Evolutionary conservation across 2,888 invertebrate genomes (phyloP).

Genomic region (Aspidiotus rigidus): DNA sequence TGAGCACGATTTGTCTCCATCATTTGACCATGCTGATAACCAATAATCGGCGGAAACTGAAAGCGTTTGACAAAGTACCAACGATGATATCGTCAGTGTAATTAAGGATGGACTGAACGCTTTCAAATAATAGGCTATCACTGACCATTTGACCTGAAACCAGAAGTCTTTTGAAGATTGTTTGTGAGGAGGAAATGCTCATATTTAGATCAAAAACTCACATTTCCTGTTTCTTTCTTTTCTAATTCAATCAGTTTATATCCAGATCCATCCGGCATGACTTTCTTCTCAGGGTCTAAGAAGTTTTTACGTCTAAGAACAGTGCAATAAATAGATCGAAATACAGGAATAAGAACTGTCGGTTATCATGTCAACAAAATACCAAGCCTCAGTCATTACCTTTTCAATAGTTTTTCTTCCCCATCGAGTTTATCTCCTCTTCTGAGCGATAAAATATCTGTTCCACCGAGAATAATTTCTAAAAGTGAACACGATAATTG

Average conservation of each 20-base stretch:
- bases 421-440: too few relatives aligned
- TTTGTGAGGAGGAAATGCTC: too few relatives aligned
- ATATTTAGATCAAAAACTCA: slow-evolving; percentile 40
- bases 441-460: too few relatives aligned
- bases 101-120: slow-evolving; percentile 71
- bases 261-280: slow-evolving; percentile 39
- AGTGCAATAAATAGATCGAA: too few relatives aligned
- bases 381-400: too few relatives aligned
- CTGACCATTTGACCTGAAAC: slow-evolving; percentile 67
- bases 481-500: too few relatives aligned
- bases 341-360: too few relatives aligned
- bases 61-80: slow-evolving; percentile 71
- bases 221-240: slow-evolving; percentile 83
- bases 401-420: too few relatives aligned
- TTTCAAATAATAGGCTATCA: slow-evolving; percentile 79
- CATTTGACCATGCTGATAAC: slow-evolving; percentile 73
- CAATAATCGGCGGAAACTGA: slow-evolving; percentile 80
- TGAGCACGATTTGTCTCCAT: slow-evolving; percentile 42
- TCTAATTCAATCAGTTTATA: slow-evolving; percentile 84
- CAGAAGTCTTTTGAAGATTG: background rate
- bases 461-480: too few relatives aligned
- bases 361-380: too few relatives aligned
- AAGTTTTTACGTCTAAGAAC: too few relatives aligned
- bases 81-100: slow-evolving; percentile 63
- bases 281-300: too few relatives aligned